Conservation (phyloP, 2,113 vertebrate species). For the Apteryx mantelli region DNA sequence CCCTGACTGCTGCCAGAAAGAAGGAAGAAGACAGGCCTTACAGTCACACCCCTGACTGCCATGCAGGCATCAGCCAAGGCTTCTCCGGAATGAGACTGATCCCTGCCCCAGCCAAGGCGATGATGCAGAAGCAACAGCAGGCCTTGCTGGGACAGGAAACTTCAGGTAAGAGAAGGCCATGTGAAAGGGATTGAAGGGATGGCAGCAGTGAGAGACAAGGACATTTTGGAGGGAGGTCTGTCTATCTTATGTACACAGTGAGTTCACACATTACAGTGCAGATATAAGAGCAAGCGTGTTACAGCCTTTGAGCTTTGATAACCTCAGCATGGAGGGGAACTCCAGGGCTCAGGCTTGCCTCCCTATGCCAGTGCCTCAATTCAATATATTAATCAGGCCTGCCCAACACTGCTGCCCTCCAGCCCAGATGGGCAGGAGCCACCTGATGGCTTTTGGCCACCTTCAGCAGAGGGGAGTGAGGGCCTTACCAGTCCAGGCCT, state of each 20-base stretch:
- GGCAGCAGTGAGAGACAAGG: background rate
- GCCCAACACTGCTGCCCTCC: background rate
- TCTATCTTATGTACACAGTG: background rate
- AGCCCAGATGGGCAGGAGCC: background rate
- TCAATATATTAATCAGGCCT: too few species aligned
- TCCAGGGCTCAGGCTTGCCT: background rate
- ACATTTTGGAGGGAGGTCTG: background rate
- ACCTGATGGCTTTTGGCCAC: background rate
- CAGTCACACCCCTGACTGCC: background rate
- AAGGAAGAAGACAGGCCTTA: background rate
- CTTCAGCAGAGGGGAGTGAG: accelerated
- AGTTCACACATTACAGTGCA: background rate
- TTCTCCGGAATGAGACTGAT: background rate
- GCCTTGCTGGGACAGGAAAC: background rate
- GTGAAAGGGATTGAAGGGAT: background rate
- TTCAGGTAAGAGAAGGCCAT: background rate
- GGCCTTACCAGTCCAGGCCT: slow-evolving; percentile 79
- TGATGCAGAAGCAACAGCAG: background rate
- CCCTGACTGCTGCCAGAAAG: background rate
- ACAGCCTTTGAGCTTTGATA: background rate
- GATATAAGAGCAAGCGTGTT: background rate
- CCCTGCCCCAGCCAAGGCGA: background rate
- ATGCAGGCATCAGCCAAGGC: background rate
- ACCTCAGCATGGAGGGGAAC: background rate
- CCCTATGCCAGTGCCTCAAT: background rate